These are phyloP conservation scores for Arizona elegans DNA, from an alignment of 2,113 vertebrate genomes.

Conservation along the genomic window DNA sequence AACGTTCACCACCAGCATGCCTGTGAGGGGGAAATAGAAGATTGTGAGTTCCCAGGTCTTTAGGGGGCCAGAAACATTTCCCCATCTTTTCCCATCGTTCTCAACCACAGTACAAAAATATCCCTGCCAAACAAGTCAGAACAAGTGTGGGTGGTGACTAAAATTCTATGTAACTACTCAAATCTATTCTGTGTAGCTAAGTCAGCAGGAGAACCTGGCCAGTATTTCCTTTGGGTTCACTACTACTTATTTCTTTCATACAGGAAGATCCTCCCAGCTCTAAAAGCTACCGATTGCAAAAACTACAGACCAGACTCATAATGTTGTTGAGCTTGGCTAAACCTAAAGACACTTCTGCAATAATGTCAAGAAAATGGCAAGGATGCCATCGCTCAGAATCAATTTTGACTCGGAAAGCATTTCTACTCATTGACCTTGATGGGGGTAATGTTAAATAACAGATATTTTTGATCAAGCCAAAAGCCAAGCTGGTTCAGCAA, in stretches of 20 bases:
- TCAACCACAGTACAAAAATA: background rate
- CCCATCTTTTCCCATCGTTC: background rate
- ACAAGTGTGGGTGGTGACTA: background rate
- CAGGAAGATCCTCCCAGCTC: background rate
- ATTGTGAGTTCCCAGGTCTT: rapidly evolving
- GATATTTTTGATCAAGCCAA: background rate
- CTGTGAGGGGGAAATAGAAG: slow-evolving; percentile 66
- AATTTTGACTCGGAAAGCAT: background rate
- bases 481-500: background rate
- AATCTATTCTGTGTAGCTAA: background rate
- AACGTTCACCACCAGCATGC: slow-evolving; percentile 98
- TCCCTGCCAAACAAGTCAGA: background rate
- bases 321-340: background rate
- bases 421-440: background rate
- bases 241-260: background rate
- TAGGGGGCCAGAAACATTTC: background rate
- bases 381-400: background rate
- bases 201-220: background rate
- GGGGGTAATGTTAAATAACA: background rate
- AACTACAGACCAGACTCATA: background rate
- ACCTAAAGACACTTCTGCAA: background rate
- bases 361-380: background rate
- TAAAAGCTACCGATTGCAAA: background rate
- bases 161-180: background rate
- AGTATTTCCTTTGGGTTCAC: background rate